phyloP scores from a whole-genome alignment of 2,113 vertebrate species.

The Ascaphus truei region DNA sequence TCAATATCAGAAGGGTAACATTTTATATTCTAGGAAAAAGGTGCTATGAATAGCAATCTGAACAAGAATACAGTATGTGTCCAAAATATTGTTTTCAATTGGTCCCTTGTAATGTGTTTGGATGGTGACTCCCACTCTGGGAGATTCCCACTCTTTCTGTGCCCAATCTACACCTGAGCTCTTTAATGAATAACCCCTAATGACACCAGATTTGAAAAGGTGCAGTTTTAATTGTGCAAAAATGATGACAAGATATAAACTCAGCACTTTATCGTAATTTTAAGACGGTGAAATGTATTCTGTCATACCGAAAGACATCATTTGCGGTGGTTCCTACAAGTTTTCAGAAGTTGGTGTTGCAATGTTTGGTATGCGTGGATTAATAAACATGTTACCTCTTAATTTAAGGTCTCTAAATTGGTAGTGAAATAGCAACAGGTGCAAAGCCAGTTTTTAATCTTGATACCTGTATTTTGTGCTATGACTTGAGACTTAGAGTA shows the following conservation, averaged over 20 bases:
- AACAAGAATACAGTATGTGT: too few species aligned
- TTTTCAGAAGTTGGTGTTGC: not conserved
- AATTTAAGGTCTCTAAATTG: not conserved
- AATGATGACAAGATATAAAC: constrained; percentile 8
- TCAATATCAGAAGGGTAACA: too few species aligned
- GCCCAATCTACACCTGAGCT: too few species aligned
- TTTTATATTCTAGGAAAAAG: too few species aligned
- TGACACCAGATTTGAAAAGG: constrained; percentile 6
- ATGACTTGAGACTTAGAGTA: too few species aligned
- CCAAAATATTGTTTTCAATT: too few species aligned
- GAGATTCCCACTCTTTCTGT: too few species aligned
- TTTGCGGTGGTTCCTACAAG: not conserved
- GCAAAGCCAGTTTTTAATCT: not conserved
- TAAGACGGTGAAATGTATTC: constrained; percentile 12
- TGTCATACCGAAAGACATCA: constrained; percentile 2
- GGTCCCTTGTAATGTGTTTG: too few species aligned
- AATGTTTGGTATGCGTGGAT: not conserved
- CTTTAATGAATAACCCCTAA: too few species aligned
- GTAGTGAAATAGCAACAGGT: constrained; percentile 1
- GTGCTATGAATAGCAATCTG: too few species aligned
- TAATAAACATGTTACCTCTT: not conserved
- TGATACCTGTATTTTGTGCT: not conserved
- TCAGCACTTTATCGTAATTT: constrained; percentile 14
- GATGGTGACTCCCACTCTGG: too few species aligned
- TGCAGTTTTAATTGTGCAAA: constrained; percentile 8